These are phyloP conservation scores for Scaptomyza pallida DNA, from an alignment of 1,140 invertebrate species.

Conservation along the genomic window DNA sequence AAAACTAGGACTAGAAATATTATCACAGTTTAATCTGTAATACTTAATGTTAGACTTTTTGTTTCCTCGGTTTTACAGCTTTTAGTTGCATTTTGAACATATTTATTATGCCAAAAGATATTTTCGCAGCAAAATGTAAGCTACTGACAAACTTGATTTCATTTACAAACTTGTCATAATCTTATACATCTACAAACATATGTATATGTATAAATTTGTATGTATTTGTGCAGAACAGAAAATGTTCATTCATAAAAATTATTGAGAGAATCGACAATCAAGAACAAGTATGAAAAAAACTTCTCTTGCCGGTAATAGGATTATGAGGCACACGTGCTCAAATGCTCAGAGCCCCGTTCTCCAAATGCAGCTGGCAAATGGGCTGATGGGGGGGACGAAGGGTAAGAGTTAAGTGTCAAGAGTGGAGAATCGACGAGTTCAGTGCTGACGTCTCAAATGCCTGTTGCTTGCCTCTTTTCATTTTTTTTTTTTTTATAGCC, in stretches of 20 bases:
- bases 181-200: neutral
- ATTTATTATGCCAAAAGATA: neutral
- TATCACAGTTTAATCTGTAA: too few relatives aligned
- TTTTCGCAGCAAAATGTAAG: neutral
- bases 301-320: slow-evolving; percentile 70
- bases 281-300: slow-evolving; percentile 10
- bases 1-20: too few relatives aligned
- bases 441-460: slow-evolving; percentile 68
- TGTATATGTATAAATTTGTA: neutral
- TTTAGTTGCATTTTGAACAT: neutral
- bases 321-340: slow-evolving; percentile 77
- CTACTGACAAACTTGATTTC: neutral
- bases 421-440: slow-evolving; percentile 13
- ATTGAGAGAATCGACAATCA: slow-evolving; percentile 21
- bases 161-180: slow-evolving; percentile 14
- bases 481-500: slow-evolving; percentile 78
- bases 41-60: too few relatives aligned
- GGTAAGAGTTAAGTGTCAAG: neutral
- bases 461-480: slow-evolving; percentile 68
- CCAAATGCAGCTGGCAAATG: slow-evolving; percentile 44
- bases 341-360: slow-evolving; percentile 17
- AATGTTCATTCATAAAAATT: slow-evolving; percentile 66
- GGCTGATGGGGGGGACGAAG: neutral
- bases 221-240: slow-evolving; percentile 7
- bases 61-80: too few relatives aligned